These are phyloP conservation scores for Acropora yongei DNA, from an alignment of 64 coral and sea anemone species.

Conservation along the genomic window DNA sequence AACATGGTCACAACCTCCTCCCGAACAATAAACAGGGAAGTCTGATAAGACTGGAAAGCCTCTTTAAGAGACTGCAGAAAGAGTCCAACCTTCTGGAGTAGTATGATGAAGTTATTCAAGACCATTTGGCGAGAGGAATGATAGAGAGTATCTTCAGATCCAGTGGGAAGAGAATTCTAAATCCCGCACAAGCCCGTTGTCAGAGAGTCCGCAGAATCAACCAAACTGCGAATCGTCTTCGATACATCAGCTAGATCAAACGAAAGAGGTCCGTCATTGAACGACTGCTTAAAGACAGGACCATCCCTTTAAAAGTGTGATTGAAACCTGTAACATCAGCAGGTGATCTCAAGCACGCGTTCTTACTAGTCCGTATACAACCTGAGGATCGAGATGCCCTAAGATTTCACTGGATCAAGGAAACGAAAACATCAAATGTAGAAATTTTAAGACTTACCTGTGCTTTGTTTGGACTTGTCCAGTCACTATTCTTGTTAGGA, in stretches of 20 bases:
- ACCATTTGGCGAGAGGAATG: constrained; percentile 41
- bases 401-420: constrained; percentile 55
- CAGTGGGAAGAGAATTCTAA: constrained; percentile 22
- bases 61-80: constrained; percentile 44
- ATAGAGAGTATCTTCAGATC: constrained; percentile 1
- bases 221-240: constrained; percentile 19
- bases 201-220: constrained; percentile 41
- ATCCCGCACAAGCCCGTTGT: constrained; percentile 62
- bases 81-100: constrained; percentile 22
- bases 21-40: constrained; percentile 61
- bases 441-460: constrained; percentile 36
- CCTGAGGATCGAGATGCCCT: too few relatives aligned
- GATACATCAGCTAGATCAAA: constrained; percentile 8
- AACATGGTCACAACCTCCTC: constrained; percentile 34
- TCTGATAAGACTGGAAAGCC: constrained; percentile 22
- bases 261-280: constrained; percentile 27
- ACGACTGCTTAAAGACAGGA: constrained; percentile 67
- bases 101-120: constrained; percentile 66
- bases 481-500: constrained; percentile 56
- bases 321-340: constrained; percentile 32
- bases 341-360: constrained; percentile 69
- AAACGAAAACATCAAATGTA: neutral
- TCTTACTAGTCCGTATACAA: too few relatives aligned
- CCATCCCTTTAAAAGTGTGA: constrained; percentile 49
- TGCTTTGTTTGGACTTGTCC: constrained; percentile 50